These are phyloP conservation scores for Ectropis crepuscularia DNA, from an alignment of 2,888 invertebrate species.

Conservation along the genomic window DNA sequence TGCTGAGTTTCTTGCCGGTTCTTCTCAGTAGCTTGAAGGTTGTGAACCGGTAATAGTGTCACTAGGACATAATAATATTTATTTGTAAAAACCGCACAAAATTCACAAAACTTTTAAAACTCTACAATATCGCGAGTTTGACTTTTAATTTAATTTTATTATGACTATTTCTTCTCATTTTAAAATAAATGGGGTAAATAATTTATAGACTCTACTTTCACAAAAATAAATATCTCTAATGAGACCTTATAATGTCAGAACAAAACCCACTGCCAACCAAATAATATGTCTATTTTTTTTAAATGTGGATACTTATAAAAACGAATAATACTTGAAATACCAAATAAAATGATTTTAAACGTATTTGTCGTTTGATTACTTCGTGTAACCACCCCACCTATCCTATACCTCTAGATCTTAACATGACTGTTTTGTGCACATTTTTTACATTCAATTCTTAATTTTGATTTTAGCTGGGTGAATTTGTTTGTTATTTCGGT, in stretches of 20 bases:
- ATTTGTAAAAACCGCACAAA: slow-evolving; percentile 5
- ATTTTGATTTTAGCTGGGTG: too few species aligned
- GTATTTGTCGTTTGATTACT: too few species aligned
- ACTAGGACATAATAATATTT: slow-evolving; percentile 29
- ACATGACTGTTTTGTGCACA: too few species aligned
- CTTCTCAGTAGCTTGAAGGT: slow-evolving; percentile 75
- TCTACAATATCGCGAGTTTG: too few species aligned
- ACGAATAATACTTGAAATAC: neutral
- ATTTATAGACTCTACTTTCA: neutral
- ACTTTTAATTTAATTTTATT: too few species aligned
- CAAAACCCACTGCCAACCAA: slow-evolving; percentile 18
- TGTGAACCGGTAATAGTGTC: slow-evolving; percentile 68
- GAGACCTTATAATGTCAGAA: neutral
- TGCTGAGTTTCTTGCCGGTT: slow-evolving; percentile 80
- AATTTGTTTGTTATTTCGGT: too few species aligned
- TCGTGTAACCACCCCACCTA: too few species aligned
- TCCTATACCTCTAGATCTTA: too few species aligned
- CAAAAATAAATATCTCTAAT: neutral
- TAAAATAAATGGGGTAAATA: too few species aligned
- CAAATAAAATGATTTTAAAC: too few species aligned
- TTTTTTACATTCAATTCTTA: too few species aligned
- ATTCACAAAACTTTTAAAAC: neutral
- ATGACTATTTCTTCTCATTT: too few species aligned
- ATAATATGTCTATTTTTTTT: neutral
- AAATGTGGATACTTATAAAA: neutral